A percentile compares a stretch with the other conserved stretches of the same genome.
Conservation (phyloP, 2,113 vertebrate genomes). For the Epinephelus moara region DNA sequence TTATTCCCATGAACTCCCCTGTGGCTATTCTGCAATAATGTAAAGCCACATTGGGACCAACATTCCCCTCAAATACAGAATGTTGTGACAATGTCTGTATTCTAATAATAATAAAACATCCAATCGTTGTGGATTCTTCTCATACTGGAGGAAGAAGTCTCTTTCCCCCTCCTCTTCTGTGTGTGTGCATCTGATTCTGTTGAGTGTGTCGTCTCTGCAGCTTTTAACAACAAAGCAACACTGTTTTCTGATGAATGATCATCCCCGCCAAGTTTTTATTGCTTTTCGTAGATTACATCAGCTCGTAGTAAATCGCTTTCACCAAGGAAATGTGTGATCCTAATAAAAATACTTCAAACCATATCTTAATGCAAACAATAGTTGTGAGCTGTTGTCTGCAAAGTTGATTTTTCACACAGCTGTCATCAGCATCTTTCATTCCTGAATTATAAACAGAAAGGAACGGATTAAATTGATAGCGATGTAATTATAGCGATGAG, state of each 20-base stretch:
- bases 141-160: conserved; percentile 11
- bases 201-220: conserved; percentile 47
- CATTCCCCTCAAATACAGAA: conserved; percentile 8
- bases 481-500: conserved; percentile 8
- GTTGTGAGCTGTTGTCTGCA: conserved; percentile 36
- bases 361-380: conserved; percentile 56
- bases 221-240: conserved; percentile 58
- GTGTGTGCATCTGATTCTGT: conserved; percentile 21
- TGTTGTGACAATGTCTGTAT: neutral
- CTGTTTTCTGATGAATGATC: conserved; percentile 74
- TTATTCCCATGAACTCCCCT: conserved; percentile 27
- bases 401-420: conserved; percentile 34
- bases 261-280: conserved; percentile 70
- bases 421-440: conserved; percentile 43
- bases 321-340: conserved; percentile 56
- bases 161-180: neutral
- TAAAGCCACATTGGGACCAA: conserved; percentile 19
- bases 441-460: conserved; percentile 13
- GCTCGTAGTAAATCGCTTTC: conserved; percentile 57
- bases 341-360: conserved; percentile 69
- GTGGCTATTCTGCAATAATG: conserved; percentile 52
- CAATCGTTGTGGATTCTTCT: neutral
- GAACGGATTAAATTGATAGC: conserved; percentile 19
- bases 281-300: conserved; percentile 77
- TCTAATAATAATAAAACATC: conserved; percentile 28